Conservation (phyloP, 2,797 vertebrate species). For the Psittacula derbiana region DNA sequence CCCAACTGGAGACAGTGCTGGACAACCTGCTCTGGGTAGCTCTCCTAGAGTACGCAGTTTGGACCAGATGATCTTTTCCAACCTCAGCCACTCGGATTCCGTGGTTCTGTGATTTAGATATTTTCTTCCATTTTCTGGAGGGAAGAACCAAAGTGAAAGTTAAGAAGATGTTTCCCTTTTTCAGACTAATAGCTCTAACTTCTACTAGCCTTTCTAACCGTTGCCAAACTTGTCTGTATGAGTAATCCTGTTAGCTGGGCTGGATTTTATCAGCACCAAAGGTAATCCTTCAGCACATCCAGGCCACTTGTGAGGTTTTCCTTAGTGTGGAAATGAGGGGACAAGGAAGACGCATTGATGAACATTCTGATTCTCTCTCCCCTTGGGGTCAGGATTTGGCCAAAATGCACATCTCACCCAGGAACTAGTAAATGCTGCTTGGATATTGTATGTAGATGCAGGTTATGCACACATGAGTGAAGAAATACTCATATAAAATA, state of each 20-base stretch:
- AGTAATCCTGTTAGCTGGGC: background rate
- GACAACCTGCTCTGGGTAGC: background rate
- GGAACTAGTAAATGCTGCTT: background rate
- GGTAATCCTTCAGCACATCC: background rate
- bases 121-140: background rate
- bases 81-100: background rate
- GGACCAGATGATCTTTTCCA: background rate
- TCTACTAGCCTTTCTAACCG: background rate
- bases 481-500: background rate
- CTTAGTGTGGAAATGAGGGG: background rate
- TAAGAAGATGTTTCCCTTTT: background rate
- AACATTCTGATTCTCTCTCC: background rate
- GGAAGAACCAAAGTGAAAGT: background rate
- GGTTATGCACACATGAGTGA: background rate
- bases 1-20: background rate
- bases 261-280: background rate
- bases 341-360: background rate
- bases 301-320: background rate
- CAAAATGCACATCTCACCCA: background rate
- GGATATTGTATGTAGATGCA: background rate
- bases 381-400: background rate
- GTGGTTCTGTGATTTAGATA: background rate
- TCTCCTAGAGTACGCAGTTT: background rate
- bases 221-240: background rate
- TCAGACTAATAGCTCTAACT: background rate